Percentiles rank a stretch among this genome's conserved stretches.
phyloP scores from a whole-genome alignment of 2,113 vertebrate genomes.

The Arizona elegans region DNA sequence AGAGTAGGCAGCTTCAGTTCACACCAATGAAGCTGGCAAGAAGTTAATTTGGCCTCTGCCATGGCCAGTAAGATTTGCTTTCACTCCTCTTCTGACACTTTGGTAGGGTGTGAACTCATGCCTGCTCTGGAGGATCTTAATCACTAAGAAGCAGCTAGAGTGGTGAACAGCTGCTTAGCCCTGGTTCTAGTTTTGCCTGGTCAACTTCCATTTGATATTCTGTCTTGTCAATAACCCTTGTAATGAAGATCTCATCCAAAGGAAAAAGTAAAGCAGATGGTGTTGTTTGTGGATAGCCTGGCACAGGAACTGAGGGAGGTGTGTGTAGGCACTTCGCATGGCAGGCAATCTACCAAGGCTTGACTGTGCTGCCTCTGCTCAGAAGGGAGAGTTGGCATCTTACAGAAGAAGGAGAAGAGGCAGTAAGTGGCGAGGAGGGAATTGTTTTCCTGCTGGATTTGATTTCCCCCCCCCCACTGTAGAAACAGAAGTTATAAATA shows the following conservation, averaged over 20 bases:
- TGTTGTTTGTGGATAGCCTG: conserved; percentile 14
- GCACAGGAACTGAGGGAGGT: not conserved
- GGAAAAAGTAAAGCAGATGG: conserved; percentile 24
- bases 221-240: conserved; percentile 11
- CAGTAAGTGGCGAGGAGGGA: not conserved
- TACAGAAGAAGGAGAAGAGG: conserved; percentile 8
- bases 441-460: not conserved
- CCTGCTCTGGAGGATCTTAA: not conserved
- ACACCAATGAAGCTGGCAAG: not conserved
- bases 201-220: not conserved
- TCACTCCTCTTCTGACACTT: no score
- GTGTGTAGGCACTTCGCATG: not conserved
- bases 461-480: not conserved
- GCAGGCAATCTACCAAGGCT: conserved; percentile 8
- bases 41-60: not conserved
- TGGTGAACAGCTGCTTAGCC: not conserved
- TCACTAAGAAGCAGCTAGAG: not conserved
- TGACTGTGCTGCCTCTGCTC: conserved; percentile 2
- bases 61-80: not conserved
- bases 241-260: conserved; percentile 24
- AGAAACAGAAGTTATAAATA: not conserved
- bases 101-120: not conserved
- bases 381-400: conserved; percentile 1
- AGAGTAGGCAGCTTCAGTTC: not conserved
- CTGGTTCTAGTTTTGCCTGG: not conserved